A percentile compares a stretch with the other conserved stretches of the same genome.
These are phyloP conservation scores for Blennius ocellaris DNA, from an alignment of 2,113 vertebrate genomes.

Conservation along the genomic window DNA sequence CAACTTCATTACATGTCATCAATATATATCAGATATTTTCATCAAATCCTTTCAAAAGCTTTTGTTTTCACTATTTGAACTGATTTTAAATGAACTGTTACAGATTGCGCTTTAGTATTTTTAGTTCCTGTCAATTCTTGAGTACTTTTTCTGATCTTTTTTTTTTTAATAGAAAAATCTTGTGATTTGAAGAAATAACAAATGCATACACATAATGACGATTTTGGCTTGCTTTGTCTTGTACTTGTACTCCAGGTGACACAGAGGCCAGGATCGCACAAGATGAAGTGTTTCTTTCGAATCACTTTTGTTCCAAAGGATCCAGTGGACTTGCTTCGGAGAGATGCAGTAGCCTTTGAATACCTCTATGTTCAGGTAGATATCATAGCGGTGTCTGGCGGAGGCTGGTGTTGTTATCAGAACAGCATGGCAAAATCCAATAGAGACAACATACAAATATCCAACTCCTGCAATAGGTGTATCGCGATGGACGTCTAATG, in stretches of 20 bases:
- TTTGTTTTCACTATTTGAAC: too few species aligned
- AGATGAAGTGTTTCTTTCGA: constrained; percentile 98
- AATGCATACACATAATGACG: not conserved
- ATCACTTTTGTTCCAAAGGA: constrained; percentile 99
- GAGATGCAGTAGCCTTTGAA: constrained; percentile 96
- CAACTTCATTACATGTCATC: too few species aligned
- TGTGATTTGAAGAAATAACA: not conserved
- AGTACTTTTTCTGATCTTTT: not conserved
- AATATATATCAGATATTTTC: too few species aligned
- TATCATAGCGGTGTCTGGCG: not conserved
- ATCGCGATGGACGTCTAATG: constrained; percentile 15
- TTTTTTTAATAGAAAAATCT: not conserved
- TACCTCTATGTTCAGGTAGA: constrained; percentile 98
- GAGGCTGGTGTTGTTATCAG: not conserved
- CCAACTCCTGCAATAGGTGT: too few species aligned
- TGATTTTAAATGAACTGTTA: too few species aligned
- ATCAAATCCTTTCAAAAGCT: too few species aligned
- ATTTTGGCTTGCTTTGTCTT: constrained; percentile 39
- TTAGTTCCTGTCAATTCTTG: too few species aligned
- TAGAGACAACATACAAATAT: not conserved
- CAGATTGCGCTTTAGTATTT: too few species aligned
- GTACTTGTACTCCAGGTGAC: constrained; percentile 87
- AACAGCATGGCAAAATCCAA: not conserved
- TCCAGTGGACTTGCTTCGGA: constrained; percentile 94
- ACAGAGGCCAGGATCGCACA: constrained; percentile 96